Conservation (phyloP, 2,113 vertebrate genomes). For the Leptocoma aspasia region DNA sequence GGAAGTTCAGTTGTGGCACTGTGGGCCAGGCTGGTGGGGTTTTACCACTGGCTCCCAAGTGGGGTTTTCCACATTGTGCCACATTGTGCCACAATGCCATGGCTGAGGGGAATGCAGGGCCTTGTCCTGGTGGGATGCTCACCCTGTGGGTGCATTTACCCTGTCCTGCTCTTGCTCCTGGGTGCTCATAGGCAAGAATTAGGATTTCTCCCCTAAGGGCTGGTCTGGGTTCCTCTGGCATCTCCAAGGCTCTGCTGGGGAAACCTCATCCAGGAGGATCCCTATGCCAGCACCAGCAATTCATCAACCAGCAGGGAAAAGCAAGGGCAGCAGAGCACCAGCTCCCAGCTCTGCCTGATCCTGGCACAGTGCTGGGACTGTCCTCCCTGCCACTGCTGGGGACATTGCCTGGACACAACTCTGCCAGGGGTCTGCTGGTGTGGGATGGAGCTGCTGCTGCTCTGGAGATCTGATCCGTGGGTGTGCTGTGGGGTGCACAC, state of each 20-base stretch:
- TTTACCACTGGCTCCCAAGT: background rate
- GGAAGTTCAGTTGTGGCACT: background rate
- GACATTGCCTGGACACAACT: background rate
- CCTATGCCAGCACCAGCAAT: background rate
- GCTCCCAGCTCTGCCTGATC: background rate
- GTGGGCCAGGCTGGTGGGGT: background rate
- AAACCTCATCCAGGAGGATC: background rate
- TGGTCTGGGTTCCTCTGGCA: background rate
- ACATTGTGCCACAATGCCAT: accelerated
- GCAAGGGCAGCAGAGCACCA: accelerated
- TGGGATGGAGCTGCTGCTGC: background rate
- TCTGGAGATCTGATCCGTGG: background rate
- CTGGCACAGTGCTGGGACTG: background rate
- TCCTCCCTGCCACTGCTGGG: accelerated
- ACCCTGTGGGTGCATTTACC: accelerated
- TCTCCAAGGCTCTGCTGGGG: accelerated
- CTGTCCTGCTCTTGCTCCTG: background rate
- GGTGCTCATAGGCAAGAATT: background rate
- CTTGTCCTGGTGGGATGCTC: background rate
- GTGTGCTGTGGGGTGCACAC: background rate
- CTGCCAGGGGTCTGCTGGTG: background rate
- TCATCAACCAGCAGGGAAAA: background rate
- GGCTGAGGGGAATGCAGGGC: background rate
- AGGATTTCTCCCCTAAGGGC: background rate
- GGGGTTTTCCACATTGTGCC: background rate